Evolutionary conservation across 2,888 invertebrate species (phyloP).

Genomic region (Eugnorisma glareosa): DNA sequence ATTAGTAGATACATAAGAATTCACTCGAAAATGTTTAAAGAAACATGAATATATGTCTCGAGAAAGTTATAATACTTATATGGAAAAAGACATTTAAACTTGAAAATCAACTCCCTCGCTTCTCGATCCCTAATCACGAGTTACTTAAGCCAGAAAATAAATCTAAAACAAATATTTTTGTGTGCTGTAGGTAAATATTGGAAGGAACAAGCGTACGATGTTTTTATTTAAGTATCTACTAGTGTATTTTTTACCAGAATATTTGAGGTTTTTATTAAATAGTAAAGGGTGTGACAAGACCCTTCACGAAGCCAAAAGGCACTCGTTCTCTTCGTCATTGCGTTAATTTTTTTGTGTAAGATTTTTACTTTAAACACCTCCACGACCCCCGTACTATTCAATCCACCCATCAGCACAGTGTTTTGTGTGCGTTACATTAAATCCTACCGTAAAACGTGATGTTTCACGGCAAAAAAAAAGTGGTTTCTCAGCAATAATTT

Average conservation of each 20-base stretch:
- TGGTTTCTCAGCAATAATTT: no score
- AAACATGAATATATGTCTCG: neutral
- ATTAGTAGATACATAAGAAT: slow-evolving; percentile 15
- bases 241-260: neutral
- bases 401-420: no score
- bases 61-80: neutral
- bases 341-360: no score
- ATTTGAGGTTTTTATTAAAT: no score
- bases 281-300: no score
- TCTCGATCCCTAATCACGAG: neutral
- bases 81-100: slow-evolving; percentile 2
- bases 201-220: neutral
- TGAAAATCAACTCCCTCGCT: neutral
- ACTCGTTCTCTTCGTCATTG: no score
- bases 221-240: neutral
- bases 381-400: no score
- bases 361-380: no score
- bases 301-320: no score
- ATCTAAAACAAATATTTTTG: neutral
- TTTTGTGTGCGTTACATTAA: no score
- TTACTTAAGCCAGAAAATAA: neutral
- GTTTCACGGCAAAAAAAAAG: no score
- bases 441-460: no score
- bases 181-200: neutral
- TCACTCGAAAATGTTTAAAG: slow-evolving; percentile 4